Base-by-base conservation (phyloP, 2,888 invertebrate species). In the Rhorus exstirpatorius region DNA sequence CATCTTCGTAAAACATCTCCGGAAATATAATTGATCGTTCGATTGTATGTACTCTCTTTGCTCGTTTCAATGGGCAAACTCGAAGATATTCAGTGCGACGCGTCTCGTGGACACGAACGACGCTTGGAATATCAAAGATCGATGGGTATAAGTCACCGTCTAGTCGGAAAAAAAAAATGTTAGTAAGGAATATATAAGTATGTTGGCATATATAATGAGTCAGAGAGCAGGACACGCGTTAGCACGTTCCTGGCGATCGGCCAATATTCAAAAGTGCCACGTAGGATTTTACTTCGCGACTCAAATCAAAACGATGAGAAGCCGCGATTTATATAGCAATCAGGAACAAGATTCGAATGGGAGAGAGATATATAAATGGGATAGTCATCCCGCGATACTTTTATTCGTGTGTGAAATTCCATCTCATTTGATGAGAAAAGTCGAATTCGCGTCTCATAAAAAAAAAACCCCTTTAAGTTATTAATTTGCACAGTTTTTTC, bases 241-340 rank as follows among this genome's bases (percentile, higher is more conserved):
- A 74, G 49, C 68, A 78, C 70, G 71, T 67, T 74, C 41, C 68
- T 84, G 84, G 83, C 83, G 19, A 70, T 72, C 51, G 24, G 80
- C 84, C 84, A 84, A 81, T 81, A 79, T 82, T 77, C 60, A 71
- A 76, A 83, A 81, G 67, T 76, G 71, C 75, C 71, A 81, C 77
- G 83, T 78, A 78, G 58, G 38, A 81, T 81, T 84, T 81, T 72
- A 78, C 67, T 71, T 65, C 79, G 77, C 82, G 72, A 75, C 79
- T 79, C 67, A 81, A 84, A 84, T 81, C 79, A 72, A 79, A 83
- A 81, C 71, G n/a, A n/a, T n/a, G 79, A 71, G 72, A 65, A 55
- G 67, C 65, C 68, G 44, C 71, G 31, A 72, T 71, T 53, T 74
- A 68, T 77, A 63, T 65, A 38, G 68, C 38, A 10, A 53, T 74